phyloP scores from a whole-genome alignment of 2,797 vertebrate species.

The Peromyscus eremicus region DNA sequence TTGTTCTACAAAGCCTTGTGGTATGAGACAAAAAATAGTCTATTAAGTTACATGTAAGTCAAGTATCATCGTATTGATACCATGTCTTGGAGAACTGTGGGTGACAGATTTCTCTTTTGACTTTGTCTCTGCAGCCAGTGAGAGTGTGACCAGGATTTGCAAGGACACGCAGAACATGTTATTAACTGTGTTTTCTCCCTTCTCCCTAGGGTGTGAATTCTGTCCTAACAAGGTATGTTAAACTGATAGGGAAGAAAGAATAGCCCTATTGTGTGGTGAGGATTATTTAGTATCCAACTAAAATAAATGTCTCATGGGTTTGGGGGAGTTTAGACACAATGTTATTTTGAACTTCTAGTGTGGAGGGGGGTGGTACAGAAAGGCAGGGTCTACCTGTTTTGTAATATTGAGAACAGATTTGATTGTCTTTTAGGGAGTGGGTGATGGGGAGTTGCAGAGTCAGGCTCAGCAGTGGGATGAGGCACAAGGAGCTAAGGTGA shows the following conservation, averaged over 20 bases:
- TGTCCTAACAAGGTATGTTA: conserved; percentile 54
- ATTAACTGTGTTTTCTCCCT: conserved; percentile 29
- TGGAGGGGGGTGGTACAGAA: background rate
- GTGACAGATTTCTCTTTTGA: background rate
- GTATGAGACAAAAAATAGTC: background rate
- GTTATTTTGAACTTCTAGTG: background rate
- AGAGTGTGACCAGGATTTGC: background rate
- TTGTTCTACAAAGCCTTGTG: background rate
- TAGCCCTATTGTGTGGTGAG: background rate
- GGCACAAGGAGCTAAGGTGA: background rate
- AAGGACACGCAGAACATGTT: background rate
- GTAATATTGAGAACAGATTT: background rate
- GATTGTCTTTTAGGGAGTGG: background rate
- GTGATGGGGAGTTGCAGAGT: background rate
- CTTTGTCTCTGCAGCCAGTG: background rate
- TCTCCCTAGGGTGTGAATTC: conserved; percentile 41
- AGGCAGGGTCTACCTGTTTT: background rate
- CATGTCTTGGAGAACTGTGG: background rate
- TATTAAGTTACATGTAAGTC: background rate
- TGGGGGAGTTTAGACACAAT: background rate
- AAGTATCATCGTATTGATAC: background rate
- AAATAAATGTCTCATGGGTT: background rate
- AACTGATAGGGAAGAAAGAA: background rate
- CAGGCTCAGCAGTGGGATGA: background rate
- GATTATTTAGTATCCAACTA: background rate